Evolutionary conservation across 2,113 vertebrate genomes (phyloP).

Genomic region (Cheilinus undulatus): DNA sequence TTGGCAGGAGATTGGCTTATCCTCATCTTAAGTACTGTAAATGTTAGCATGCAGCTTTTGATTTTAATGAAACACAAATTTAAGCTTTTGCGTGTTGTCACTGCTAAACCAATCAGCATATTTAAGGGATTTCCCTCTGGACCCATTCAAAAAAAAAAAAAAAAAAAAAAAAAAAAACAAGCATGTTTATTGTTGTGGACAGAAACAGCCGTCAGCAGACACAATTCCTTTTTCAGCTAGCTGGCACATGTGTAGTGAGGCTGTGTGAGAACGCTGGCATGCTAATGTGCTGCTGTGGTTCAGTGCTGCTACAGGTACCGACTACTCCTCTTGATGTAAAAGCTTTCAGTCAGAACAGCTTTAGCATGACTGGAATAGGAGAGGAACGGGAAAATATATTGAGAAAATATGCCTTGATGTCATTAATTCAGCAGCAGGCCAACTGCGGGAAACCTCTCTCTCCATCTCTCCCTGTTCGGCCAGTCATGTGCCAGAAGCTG

Average conservation of each 20-base stretch:
- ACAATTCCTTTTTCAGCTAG: not conserved
- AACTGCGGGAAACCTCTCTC: conserved; percentile 47
- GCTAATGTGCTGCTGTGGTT: not conserved
- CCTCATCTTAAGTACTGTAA: not conserved
- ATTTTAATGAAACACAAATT: conserved; percentile 20
- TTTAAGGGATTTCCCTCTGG: conserved; percentile 26
- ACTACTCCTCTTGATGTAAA: not conserved
- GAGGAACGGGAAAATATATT: not conserved
- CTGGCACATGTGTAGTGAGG: not conserved
- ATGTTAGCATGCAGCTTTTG: not conserved
- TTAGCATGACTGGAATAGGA: not conserved
- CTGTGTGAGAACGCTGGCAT: not conserved
- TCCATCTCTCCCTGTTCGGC: conserved; percentile 4
- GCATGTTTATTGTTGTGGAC: conserved; percentile 15
- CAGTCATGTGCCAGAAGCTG: conserved; percentile 27
- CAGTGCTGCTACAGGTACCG: not conserved
- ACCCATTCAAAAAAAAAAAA: conserved; percentile 11
- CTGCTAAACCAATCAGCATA: conserved; percentile 9
- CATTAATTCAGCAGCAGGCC: conserved; percentile 44
- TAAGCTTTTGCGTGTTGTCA: conserved; percentile 11
- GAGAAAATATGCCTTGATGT: conserved; percentile 2
- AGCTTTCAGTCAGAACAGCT: not conserved
- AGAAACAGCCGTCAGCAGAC: conserved; percentile 8
- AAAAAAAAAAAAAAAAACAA: conserved; percentile 26
- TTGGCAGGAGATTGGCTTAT: not conserved